Base-by-base conservation (phyloP, 2,888 invertebrate species). In the Drosophila fungiperda region DNA sequence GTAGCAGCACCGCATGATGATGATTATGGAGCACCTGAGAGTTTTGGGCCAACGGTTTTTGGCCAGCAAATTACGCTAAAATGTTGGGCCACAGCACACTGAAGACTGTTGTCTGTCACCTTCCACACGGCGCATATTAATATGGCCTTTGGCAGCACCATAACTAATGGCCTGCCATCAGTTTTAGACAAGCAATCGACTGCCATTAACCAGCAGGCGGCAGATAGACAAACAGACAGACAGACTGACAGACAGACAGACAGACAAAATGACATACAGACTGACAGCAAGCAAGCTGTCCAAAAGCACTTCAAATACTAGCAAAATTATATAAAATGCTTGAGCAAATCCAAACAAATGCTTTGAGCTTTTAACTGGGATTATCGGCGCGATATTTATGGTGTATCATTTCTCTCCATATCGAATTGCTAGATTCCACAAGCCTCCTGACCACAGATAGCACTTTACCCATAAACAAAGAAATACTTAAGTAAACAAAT, bases 311-410 rank as follows among this genome's bases (percentile, higher is more conserved):
- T 33, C 65, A 54, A 58, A 68, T 66, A 63, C 72, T 50, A 55
- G 67, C 61, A 59, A 68, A 53, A 26, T n/a, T 15, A 40, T 76
- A 63, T 58, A 80, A 72, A 76, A 65, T 68, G 71, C 61, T 63
- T 40, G 26, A 50, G 72, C 73, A 86, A 87, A 87, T 87, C 87
- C 86, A 81, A 87, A 87, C 83, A 87, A 87, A 87, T 87, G 87
- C 81, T 85, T 75, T 75, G 81, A 73, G 88, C 87, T 87, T 87
- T 87, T 87, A 87, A 87, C 73, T 80, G 74, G 84, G 88, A 87
- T 87, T 87, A 87, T 87, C 88, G 87, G 69, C 76, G 73, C 81
- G 81, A 79, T 87, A 84, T 87, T 87, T 86, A 87, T 87, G 81
- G 84, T 73, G 73, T 75, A 78, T 76, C 79, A 83, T 86, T 84